Conservation (phyloP, 2,888 invertebrate genomes). For the Diaperis boleti region DNA sequence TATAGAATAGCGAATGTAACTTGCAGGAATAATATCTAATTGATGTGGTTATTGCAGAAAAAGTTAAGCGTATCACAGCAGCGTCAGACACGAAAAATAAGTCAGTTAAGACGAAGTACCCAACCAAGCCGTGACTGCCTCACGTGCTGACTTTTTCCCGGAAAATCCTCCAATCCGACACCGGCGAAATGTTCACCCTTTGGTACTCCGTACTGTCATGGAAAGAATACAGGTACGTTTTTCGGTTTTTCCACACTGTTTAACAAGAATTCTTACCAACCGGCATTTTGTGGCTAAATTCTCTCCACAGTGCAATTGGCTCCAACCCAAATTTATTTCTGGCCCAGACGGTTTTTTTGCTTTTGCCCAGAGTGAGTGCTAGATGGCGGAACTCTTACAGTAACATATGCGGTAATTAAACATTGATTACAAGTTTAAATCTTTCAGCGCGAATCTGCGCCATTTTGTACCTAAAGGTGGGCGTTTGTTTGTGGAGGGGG, state of each 20-base stretch:
- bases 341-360: constrained; percentile 20
- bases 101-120: constrained; percentile 55
- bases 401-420: background rate
- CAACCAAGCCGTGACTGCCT: constrained; percentile 50
- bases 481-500: constrained; percentile 44
- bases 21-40: too few species aligned
- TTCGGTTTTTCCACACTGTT: constrained; percentile 9
- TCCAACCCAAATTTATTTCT: constrained; percentile 39
- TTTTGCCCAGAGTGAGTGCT: constrained; percentile 9
- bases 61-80: constrained; percentile 28
- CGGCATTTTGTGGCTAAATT: constrained; percentile 32
- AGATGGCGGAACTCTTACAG: constrained; percentile 39
- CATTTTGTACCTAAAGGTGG: background rate
- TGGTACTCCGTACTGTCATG: constrained; percentile 65
- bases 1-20: too few species aligned
- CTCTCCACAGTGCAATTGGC: constrained; percentile 32
- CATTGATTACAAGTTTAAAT: background rate
- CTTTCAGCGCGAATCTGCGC: background rate
- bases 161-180: constrained; percentile 24
- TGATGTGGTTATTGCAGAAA: constrained; percentile 38
- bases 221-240: constrained; percentile 65
- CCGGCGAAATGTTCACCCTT: constrained; percentile 62
- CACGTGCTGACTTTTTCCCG: constrained; percentile 45
- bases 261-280: constrained; percentile 22
- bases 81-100: constrained; percentile 50